Percentiles rank a stretch among this genome's conserved stretches.
Evolutionary conservation across 35 echinoderm and acorn worm species (phyloP).

Genomic region (Diadema setosum): DNA sequence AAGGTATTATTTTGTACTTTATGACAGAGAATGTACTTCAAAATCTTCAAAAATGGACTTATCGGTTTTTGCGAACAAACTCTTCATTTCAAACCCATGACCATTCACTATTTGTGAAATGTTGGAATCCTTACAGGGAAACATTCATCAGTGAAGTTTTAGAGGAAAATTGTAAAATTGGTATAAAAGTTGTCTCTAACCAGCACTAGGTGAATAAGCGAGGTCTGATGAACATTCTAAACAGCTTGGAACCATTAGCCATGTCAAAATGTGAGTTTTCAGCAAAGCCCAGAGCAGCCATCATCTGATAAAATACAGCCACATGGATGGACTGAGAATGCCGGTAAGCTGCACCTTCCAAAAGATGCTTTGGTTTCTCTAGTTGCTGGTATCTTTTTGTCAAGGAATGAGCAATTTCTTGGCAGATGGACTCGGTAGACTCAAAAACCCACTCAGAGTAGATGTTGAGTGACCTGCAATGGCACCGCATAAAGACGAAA

Average conservation of each 20-base stretch:
- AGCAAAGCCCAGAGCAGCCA: not conserved
- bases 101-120: too few relatives aligned
- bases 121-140: too few relatives aligned
- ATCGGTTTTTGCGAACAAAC: too few relatives aligned
- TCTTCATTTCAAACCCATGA: too few relatives aligned
- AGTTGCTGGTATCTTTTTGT: not conserved
- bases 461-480: not conserved
- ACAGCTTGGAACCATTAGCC: not conserved
- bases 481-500: not conserved
- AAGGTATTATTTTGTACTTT: too few relatives aligned
- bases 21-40: too few relatives aligned
- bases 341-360: not conserved
- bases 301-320: not conserved
- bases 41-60: too few relatives aligned
- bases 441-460: not conserved
- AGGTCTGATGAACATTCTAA: not conserved
- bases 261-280: not conserved
- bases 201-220: too few relatives aligned
- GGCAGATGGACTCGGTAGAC: not conserved
- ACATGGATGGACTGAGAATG: not conserved
- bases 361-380: not conserved
- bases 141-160: too few relatives aligned
- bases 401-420: not conserved
- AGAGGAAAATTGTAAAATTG: too few relatives aligned
- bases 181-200: too few relatives aligned